Percentiles rank a stretch among this genome's conserved stretches.
These are phyloP conservation scores for Aurelia sp. DNA, from an alignment of 30 jellyfish, hydroid and myxozoan species.

Conservation along the genomic window DNA sequence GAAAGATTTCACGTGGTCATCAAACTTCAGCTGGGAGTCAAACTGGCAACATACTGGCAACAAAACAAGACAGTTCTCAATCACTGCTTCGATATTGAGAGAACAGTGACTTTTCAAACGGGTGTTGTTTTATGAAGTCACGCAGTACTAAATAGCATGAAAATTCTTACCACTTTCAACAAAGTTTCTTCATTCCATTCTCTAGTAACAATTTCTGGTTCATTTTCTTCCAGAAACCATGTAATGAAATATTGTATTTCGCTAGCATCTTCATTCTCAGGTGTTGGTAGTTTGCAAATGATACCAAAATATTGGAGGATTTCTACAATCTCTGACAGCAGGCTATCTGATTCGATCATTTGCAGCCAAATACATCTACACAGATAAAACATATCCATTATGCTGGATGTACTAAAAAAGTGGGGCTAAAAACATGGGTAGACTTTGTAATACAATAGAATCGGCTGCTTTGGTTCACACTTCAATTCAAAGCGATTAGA, in stretches of 20 bases:
- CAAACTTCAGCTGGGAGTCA: no score
- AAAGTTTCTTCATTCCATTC: conserved; percentile 7
- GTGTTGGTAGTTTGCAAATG: conserved; percentile 20
- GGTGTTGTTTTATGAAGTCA: no score
- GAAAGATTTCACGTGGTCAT: no score
- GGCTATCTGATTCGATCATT: conserved; percentile 1
- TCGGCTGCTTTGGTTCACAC: no score
- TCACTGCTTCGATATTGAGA: no score
- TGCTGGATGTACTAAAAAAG: neutral
- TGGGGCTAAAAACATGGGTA: no score
- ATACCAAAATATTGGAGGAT: conserved; percentile 55
- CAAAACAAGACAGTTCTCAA: no score
- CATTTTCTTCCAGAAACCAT: conserved; percentile 63
- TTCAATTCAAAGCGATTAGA: no score
- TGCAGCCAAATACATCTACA: conserved; percentile 66
- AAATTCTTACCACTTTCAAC: neutral
- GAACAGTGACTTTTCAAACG: no score
- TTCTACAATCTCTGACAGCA: conserved; percentile 27
- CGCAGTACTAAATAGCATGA: neutral
- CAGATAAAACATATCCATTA: neutral
- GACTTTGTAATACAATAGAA: no score
- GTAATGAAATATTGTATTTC: conserved; percentile 40
- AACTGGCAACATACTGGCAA: no score
- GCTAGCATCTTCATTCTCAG: neutral
- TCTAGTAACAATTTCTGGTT: conserved; percentile 16